These are phyloP conservation scores for Ctenomys sociabilis DNA, from an alignment of 2,113 vertebrate genomes.

Conservation along the genomic window DNA sequence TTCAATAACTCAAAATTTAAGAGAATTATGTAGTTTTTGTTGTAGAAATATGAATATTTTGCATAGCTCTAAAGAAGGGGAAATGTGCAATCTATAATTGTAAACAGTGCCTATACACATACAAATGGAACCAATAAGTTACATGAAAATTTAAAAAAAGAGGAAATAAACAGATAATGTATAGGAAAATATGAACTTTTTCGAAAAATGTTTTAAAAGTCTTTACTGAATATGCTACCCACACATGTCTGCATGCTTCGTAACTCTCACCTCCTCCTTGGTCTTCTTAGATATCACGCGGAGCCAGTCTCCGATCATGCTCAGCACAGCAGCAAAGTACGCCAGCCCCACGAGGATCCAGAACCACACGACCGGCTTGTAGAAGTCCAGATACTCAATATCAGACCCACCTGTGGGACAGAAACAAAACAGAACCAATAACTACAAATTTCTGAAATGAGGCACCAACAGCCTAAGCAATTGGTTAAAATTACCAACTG, in stretches of 20 bases:
- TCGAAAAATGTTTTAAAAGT: not conserved
- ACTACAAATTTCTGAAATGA: not conserved
- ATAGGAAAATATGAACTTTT: not conserved
- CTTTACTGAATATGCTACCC: not conserved
- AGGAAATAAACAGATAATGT: no score
- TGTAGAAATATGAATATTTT: not conserved
- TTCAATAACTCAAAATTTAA: not conserved
- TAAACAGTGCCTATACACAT: not conserved
- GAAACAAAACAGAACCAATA: constrained; percentile 33
- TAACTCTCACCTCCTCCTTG: constrained; percentile 94
- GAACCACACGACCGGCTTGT: constrained; percentile 98
- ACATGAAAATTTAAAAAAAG: not conserved
- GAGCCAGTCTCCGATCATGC: constrained; percentile 99
- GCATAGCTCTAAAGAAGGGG: not conserved
- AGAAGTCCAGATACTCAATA: constrained; percentile 95
- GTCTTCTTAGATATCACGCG: constrained; percentile 99
- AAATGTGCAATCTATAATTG: not conserved
- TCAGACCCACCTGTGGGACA: constrained; percentile 90
- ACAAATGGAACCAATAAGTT: not conserved
- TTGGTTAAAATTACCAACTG: not conserved
- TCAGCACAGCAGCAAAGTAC: constrained; percentile 98
- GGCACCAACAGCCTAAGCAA: not conserved
- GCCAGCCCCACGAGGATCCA: constrained; percentile 99
- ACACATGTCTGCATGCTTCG: not conserved
- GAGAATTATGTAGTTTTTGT: not conserved